Conservation (phyloP, 2,888 invertebrate genomes). For the Cheilosia variabilis region DNA sequence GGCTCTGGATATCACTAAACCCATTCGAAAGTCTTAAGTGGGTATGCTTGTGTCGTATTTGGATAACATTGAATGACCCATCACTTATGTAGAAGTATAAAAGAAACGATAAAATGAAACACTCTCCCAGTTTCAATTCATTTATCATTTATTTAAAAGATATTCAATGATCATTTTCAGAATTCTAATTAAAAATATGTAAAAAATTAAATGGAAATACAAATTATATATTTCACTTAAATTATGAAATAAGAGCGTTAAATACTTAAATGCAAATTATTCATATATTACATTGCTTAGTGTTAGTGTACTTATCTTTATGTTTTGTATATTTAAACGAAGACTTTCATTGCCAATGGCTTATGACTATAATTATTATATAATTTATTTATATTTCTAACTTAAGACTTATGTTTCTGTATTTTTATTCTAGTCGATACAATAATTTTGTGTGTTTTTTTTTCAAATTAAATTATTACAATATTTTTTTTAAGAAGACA, state of each 20-base stretch:
- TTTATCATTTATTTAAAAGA: conserved; percentile 55
- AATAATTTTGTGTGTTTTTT: not conserved
- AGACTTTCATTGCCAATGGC: conserved; percentile 31
- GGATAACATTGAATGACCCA: too few relatives aligned
- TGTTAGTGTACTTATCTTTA: conserved; percentile 5
- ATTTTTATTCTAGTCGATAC: not conserved
- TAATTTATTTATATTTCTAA: conserved; percentile 39
- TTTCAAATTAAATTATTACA: conserved; percentile 39
- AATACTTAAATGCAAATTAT: conserved; percentile 44
- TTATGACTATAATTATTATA: conserved; percentile 38
- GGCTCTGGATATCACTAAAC: too few relatives aligned
- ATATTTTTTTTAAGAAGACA: conserved; percentile 59
- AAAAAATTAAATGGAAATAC: conserved; percentile 13
- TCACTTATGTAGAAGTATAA: too few relatives aligned
- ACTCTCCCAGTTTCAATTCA: too few relatives aligned
- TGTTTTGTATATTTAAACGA: not conserved
- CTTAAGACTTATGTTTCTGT: conserved; percentile 25
- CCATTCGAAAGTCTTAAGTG: too few relatives aligned
- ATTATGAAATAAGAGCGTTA: conserved; percentile 46
- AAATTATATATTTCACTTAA: conserved; percentile 6
- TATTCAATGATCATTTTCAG: conserved; percentile 16
- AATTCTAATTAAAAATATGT: conserved; percentile 34
- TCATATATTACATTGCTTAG: conserved; percentile 61
- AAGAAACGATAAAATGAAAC: too few relatives aligned
- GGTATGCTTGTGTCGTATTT: too few relatives aligned